Conservation (phyloP, 2,113 vertebrate species). For the Chaetops frenatus region DNA sequence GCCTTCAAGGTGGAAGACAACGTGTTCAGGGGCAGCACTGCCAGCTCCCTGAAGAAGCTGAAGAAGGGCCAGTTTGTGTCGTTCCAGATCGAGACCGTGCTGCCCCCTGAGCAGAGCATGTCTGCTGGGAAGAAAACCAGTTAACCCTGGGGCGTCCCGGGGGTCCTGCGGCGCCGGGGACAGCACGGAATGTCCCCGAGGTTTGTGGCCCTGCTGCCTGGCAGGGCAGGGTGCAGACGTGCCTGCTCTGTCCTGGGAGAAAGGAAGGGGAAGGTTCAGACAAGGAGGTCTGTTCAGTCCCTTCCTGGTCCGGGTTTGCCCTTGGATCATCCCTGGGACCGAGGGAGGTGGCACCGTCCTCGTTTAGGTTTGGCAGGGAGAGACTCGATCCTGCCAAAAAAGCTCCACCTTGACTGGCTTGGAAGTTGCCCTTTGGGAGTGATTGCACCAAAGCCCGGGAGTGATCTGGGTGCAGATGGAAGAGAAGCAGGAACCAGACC, state of each 20-base stretch:
- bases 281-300: background rate
- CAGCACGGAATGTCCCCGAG: background rate
- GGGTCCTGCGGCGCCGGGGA: background rate
- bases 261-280: background rate
- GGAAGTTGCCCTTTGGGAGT: background rate
- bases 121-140: conserved; percentile 53
- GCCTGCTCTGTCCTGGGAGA: background rate
- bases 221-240: background rate
- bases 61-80: conserved; percentile 79
- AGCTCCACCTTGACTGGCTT: background rate
- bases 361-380: background rate
- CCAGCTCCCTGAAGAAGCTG: conserved; percentile 73
- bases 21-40: conserved; percentile 46
- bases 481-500: background rate
- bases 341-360: background rate
- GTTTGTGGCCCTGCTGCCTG: background rate
- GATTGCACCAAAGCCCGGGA: background rate
- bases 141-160: background rate
- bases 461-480: background rate
- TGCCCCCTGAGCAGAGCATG: conserved; percentile 68
- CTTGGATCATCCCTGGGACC: background rate
- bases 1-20: conserved; percentile 70
- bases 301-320: background rate
- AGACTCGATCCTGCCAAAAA: background rate
- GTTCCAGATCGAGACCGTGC: conserved; percentile 78